phyloP scores from a whole-genome alignment of 2,113 vertebrate species.

The Cichladusa arquata region DNA sequence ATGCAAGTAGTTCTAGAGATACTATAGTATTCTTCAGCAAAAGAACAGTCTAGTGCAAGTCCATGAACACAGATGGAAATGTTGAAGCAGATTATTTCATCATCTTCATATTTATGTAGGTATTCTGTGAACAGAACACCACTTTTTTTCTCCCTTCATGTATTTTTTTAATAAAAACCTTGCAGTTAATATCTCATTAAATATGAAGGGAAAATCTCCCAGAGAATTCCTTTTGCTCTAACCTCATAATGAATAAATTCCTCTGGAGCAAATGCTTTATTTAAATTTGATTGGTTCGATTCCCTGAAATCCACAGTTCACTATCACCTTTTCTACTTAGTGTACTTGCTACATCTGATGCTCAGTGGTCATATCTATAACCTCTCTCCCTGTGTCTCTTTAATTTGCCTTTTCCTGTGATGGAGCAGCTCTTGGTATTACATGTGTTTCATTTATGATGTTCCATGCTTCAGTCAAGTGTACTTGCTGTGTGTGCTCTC shows the following conservation, averaged over 20 bases:
- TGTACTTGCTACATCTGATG: background rate
- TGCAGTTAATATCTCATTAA: background rate
- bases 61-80: background rate
- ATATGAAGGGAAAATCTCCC: background rate
- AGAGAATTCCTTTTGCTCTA: background rate
- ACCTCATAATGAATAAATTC: background rate
- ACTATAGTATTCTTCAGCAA: background rate
- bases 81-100: background rate
- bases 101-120: background rate
- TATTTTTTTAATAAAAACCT: background rate
- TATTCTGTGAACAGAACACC: background rate
- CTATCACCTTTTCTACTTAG: background rate
- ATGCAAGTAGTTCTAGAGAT: background rate
- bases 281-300: background rate
- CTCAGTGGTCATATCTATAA: background rate
- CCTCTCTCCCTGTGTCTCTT: background rate
- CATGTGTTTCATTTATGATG: background rate
- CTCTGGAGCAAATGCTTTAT: background rate
- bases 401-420: background rate
- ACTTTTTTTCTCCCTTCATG: background rate
- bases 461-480: background rate
- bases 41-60: background rate
- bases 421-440: background rate
- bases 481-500: background rate
- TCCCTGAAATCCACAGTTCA: background rate